Percentiles rank a stretch among this genome's conserved stretches.
Evolutionary conservation across 2,797 vertebrate species (phyloP).

Genomic region (Serranus cabrilla): DNA sequence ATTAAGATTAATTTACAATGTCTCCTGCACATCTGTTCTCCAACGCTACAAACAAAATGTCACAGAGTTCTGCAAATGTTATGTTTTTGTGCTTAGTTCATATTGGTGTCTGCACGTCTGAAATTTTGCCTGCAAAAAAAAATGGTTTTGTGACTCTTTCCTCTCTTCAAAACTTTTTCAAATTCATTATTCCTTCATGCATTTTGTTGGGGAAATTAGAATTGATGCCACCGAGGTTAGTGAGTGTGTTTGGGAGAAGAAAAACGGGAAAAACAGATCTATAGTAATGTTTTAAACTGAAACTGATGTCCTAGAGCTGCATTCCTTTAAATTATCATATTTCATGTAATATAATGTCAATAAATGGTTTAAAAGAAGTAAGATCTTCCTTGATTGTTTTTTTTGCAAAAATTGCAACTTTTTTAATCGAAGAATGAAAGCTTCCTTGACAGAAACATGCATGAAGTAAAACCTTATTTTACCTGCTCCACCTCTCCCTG

Average conservation of each 20-base stretch:
- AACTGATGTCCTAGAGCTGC: background rate
- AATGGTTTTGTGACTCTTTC: background rate
- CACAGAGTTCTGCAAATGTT: background rate
- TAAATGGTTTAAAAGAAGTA: background rate
- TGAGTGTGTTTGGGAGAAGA: background rate
- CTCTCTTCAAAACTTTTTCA: background rate
- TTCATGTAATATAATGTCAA: too few species aligned
- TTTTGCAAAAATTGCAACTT: background rate
- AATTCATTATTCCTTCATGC: background rate
- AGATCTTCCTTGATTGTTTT: background rate
- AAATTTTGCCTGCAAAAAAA: background rate
- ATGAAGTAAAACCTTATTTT: slow-evolving; percentile 10
- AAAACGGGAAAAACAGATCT: background rate
- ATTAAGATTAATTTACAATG: background rate
- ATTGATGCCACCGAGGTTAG: background rate
- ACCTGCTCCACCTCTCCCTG: slow-evolving; percentile 96
- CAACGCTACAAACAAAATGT: background rate
- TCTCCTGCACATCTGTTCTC: slow-evolving; percentile 5
- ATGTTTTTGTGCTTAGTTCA: background rate
- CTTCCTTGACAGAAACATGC: background rate
- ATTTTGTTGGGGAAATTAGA: background rate
- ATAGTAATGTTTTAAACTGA: background rate
- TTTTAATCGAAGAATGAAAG: background rate
- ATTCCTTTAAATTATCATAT: too few species aligned
- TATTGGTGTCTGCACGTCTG: background rate